These are phyloP conservation scores for Allophyes oxyacanthae DNA, from an alignment of 2,888 invertebrate genomes.

Conservation along the genomic window DNA sequence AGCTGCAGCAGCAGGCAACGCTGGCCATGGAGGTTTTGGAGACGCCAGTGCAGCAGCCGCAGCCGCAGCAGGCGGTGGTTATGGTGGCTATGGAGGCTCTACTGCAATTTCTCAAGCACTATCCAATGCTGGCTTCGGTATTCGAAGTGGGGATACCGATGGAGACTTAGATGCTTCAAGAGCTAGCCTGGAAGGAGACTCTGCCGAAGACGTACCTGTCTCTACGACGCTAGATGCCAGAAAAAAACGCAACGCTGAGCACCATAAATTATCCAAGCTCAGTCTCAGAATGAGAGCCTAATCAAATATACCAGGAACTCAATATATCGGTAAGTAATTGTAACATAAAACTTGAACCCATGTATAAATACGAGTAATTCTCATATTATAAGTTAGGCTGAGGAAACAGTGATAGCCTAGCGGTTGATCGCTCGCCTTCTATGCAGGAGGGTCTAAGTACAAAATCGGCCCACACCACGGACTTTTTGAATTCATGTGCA, in stretches of 20 bases:
- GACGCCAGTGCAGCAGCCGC: slow-evolving; percentile 18
- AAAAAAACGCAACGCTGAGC: slow-evolving; percentile 45
- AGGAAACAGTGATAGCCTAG: too few species aligned
- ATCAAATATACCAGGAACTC: slow-evolving; percentile 16
- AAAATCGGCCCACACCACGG: too few species aligned
- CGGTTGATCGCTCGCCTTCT: too few species aligned
- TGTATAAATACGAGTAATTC: too few species aligned
- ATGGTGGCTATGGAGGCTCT: slow-evolving; percentile 44
- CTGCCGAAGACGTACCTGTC: slow-evolving; percentile 10
- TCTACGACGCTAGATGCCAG: slow-evolving; percentile 23
- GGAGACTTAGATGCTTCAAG: slow-evolving; percentile 15
- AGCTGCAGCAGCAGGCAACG: slow-evolving; percentile 15
- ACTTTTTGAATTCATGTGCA: too few species aligned
- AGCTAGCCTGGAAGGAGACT: slow-evolving; percentile 7
- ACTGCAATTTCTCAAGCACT: slow-evolving; percentile 47
- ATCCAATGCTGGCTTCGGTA: slow-evolving; percentile 34
- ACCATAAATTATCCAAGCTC: slow-evolving; percentile 13
- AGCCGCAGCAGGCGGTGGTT: slow-evolving; percentile 16
- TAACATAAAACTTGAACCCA: too few species aligned
- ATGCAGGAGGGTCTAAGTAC: too few species aligned
- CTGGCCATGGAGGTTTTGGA: neutral
- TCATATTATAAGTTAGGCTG: too few species aligned
- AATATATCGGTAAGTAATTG: slow-evolving; percentile 37
- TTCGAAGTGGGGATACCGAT: slow-evolving; percentile 41
- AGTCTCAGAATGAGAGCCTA: slow-evolving; percentile 50